A percentile compares a stretch with the other conserved stretches of the same genome.
Conservation (phyloP, 2,888 invertebrate genomes). For the Physocephala rufipes region DNA sequence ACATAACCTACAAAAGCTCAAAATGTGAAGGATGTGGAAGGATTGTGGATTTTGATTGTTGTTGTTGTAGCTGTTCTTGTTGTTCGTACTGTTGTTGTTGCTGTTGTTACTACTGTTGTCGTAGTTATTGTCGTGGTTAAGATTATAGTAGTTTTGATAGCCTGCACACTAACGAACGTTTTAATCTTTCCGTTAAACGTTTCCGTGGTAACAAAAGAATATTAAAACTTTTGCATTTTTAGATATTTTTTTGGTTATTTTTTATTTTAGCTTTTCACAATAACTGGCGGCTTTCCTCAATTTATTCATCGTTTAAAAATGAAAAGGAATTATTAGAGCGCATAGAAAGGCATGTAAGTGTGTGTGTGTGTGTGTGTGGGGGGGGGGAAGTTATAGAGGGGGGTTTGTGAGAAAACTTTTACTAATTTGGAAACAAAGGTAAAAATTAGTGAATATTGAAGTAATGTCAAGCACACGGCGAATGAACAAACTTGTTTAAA, state of each 20-base stretch:
- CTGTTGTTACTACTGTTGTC: not conserved
- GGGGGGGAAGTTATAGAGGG: no score
- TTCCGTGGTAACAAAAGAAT: constrained; percentile 23
- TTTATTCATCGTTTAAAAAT: not conserved
- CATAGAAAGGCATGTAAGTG: no score
- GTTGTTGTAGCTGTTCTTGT: not conserved
- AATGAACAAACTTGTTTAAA: no score
- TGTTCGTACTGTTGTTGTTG: not conserved
- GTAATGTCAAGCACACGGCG: no score
- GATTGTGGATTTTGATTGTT: not conserved
- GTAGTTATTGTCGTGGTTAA: not conserved
- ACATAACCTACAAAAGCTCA: no score
- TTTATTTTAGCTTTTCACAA: not conserved
- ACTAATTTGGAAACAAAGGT: no score
- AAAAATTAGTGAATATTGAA: no score
- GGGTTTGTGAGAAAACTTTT: no score
- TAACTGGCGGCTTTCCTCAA: not conserved
- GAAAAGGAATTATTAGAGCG: no score
- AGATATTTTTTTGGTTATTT: constrained; percentile 5
- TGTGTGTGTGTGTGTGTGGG: not conserved
- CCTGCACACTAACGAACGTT: constrained; percentile 9
- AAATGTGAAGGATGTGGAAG: not conserved
- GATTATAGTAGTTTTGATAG: no score
- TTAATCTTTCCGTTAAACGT: constrained; percentile 32
- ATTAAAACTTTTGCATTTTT: not conserved